phyloP scores from a whole-genome alignment of 1,140 invertebrate genomes.

The Drosophila kurseongensis region DNA sequence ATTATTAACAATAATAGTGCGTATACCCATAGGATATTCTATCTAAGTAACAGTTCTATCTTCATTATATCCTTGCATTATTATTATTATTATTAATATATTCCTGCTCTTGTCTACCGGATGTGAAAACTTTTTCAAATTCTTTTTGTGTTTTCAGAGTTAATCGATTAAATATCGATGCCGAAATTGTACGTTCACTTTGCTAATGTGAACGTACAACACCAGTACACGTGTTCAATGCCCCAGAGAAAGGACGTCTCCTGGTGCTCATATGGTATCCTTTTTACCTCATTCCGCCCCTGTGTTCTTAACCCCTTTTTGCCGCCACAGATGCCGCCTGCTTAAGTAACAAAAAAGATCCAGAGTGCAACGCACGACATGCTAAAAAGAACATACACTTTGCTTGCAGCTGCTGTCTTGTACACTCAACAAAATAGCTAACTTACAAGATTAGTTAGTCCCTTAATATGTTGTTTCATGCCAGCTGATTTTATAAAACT shows the following conservation, averaged over 20 bases:
- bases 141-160: background rate
- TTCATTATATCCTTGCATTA: too few species aligned
- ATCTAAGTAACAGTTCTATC: too few species aligned
- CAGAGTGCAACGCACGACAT: slow-evolving; percentile 56
- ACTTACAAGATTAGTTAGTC: too few species aligned
- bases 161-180: slow-evolving; percentile 30
- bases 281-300: background rate
- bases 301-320: background rate
- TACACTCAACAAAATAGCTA: background rate
- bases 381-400: slow-evolving; percentile 49
- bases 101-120: too few species aligned
- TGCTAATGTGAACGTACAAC: background rate
- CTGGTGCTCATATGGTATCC: slow-evolving; percentile 19
- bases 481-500: too few species aligned
- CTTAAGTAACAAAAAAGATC: slow-evolving; percentile 43
- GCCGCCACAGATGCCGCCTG: slow-evolving; percentile 3
- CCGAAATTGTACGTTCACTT: background rate
- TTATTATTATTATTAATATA: too few species aligned
- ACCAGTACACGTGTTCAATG: slow-evolving; percentile 14
- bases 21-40: background rate
- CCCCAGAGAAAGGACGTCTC: slow-evolving; percentile 9
- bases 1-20: background rate
- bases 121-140: too few species aligned
- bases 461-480: too few species aligned
- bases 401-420: too few species aligned